These are phyloP conservation scores for Phylloscopus trochilus DNA, from an alignment of 2,113 vertebrate genomes.

Conservation along the genomic window DNA sequence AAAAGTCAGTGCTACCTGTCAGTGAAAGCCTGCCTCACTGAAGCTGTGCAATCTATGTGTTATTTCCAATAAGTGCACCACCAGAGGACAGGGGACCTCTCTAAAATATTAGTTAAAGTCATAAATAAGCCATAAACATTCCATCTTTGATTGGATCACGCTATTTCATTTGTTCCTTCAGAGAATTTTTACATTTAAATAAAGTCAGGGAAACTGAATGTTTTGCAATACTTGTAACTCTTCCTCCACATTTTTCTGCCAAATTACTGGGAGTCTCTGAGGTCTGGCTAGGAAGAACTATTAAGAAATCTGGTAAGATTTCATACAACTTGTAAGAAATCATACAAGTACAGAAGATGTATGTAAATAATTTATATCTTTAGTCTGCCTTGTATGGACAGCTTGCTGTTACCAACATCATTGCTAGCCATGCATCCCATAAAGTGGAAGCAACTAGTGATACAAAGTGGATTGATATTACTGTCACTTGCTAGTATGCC, in stretches of 20 bases:
- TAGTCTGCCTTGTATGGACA: background rate
- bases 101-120: background rate
- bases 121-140: background rate
- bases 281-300: background rate
- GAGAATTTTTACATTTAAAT: background rate
- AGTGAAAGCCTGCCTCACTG: background rate
- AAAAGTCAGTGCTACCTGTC: background rate
- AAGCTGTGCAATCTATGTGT: background rate
- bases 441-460: background rate
- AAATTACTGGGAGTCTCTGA: background rate
- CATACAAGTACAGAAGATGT: background rate
- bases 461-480: background rate
- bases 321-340: background rate
- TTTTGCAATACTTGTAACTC: background rate
- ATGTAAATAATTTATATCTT: background rate
- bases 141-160: background rate
- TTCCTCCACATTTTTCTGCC: background rate
- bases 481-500: background rate
- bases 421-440: background rate
- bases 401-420: background rate
- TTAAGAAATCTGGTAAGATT: background rate
- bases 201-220: background rate
- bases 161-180: background rate
- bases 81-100: background rate
- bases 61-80: background rate